These are phyloP conservation scores for Lutraria rhynchaena DNA, from an alignment of 1,140 invertebrate genomes.

Conservation along the genomic window DNA sequence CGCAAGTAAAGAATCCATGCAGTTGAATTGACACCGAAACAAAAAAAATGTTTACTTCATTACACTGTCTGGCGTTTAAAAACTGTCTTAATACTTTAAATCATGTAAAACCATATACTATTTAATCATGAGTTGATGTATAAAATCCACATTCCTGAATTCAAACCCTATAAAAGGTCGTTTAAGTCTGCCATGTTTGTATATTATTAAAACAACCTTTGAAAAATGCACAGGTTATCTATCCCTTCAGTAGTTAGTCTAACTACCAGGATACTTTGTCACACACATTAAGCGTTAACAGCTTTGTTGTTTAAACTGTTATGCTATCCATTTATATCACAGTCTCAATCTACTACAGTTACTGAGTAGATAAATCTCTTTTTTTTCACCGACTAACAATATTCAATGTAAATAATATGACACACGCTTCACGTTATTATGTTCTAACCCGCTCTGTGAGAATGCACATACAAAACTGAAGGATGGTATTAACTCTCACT, in stretches of 20 bases:
- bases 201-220: slow-evolving; percentile 55
- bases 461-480: slow-evolving; percentile 33
- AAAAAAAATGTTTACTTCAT: background rate
- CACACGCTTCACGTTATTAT: slow-evolving; percentile 25
- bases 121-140: slow-evolving; percentile 10
- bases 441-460: slow-evolving; percentile 2
- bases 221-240: slow-evolving; percentile 52
- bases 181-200: slow-evolving; percentile 45
- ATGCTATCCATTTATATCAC: slow-evolving; percentile 31
- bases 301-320: slow-evolving; percentile 37
- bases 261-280: slow-evolving; percentile 37
- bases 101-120: slow-evolving; percentile 9
- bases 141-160: slow-evolving; percentile 47
- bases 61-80: slow-evolving; percentile 20
- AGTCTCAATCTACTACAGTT: slow-evolving; percentile 10
- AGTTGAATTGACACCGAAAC: no score
- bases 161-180: slow-evolving; percentile 48
- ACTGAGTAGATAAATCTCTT: slow-evolving; percentile 43
- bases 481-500: slow-evolving; percentile 38
- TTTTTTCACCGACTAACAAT: slow-evolving; percentile 2
- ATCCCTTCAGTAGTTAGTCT: slow-evolving; percentile 28
- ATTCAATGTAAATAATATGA: slow-evolving; percentile 39
- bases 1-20: background rate
- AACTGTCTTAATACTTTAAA: slow-evolving; percentile 9
- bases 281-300: slow-evolving; percentile 57